Conservation (phyloP, 2,113 vertebrate species). For the Maccullochella peelii region DNA sequence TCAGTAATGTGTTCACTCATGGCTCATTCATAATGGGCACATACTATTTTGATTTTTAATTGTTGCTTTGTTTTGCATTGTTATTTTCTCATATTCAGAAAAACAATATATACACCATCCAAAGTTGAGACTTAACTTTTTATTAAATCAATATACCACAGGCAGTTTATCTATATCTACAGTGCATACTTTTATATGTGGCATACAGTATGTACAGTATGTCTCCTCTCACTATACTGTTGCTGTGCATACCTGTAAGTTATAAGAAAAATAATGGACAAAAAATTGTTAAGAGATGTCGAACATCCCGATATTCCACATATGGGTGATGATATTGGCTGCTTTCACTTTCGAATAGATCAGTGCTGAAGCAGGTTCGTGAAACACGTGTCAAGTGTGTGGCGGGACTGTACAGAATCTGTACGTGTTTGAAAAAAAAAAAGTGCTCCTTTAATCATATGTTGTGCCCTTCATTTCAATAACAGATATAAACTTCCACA, state of each 20-base stretch:
- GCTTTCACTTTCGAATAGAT: neutral
- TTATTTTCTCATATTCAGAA: neutral
- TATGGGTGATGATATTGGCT: slow-evolving; percentile 5
- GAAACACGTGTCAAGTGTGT: neutral
- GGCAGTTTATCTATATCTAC: neutral
- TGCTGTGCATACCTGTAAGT: neutral
- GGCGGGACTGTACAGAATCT: neutral
- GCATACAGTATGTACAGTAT: neutral
- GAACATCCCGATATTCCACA: neutral
- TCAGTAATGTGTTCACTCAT: neutral
- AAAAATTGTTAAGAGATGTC: neutral
- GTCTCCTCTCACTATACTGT: neutral
- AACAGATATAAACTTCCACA: neutral
- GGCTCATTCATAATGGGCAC: neutral
- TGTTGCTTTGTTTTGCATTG: neutral
- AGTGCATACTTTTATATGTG: neutral
- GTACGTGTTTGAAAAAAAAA: neutral
- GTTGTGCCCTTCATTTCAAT: neutral
- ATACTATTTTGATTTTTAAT: neutral
- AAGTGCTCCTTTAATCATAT: slow-evolving; percentile 12
- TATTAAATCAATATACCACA: neutral
- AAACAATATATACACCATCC: neutral
- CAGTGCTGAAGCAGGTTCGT: neutral
- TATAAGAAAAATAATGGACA: neutral
- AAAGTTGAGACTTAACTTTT: neutral